phyloP scores from a whole-genome alignment of 2,888 invertebrate species.

The Lampropteryx suffumata region DNA sequence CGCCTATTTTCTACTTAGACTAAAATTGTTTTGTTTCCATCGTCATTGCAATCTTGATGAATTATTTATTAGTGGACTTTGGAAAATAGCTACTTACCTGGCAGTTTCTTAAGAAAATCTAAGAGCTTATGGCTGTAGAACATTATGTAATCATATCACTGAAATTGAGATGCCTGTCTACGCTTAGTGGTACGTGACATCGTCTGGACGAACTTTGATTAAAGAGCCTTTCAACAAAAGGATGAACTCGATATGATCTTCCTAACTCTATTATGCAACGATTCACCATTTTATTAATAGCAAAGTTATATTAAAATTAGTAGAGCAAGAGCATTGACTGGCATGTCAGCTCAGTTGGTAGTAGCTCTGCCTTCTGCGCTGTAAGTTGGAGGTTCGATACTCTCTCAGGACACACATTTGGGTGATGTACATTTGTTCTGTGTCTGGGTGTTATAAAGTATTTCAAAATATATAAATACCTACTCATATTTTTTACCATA shows the following conservation, averaged over 20 bases:
- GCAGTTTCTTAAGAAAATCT: conserved; percentile 42
- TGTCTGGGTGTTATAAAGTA: too few relatives aligned
- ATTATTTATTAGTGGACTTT: conserved; percentile 51
- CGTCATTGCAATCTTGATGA: conserved; percentile 54
- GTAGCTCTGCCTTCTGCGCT: too few relatives aligned
- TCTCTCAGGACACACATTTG: too few relatives aligned
- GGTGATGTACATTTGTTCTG: too few relatives aligned
- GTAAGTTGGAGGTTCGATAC: too few relatives aligned
- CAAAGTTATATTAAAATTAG: too few relatives aligned
- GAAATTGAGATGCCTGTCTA: too few relatives aligned
- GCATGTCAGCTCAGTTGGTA: too few relatives aligned
- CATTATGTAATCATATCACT: not conserved
- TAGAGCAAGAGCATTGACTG: too few relatives aligned
- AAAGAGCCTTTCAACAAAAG: conserved; percentile 21
- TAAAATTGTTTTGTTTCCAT: conserved; percentile 70
- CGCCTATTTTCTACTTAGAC: conserved; percentile 69
- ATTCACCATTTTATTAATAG: too few relatives aligned
- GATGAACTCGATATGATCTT: conserved; percentile 14
- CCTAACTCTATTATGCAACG: not conserved
- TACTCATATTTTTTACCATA: too few relatives aligned
- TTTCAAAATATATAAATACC: too few relatives aligned
- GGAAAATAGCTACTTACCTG: conserved; percentile 30
- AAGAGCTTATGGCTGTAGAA: conserved; percentile 1
- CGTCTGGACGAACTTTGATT: conserved; percentile 22
- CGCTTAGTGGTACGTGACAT: conserved; percentile 16